phyloP scores from a whole-genome alignment of 2,888 invertebrate genomes.

The Stomorhina lunata region DNA sequence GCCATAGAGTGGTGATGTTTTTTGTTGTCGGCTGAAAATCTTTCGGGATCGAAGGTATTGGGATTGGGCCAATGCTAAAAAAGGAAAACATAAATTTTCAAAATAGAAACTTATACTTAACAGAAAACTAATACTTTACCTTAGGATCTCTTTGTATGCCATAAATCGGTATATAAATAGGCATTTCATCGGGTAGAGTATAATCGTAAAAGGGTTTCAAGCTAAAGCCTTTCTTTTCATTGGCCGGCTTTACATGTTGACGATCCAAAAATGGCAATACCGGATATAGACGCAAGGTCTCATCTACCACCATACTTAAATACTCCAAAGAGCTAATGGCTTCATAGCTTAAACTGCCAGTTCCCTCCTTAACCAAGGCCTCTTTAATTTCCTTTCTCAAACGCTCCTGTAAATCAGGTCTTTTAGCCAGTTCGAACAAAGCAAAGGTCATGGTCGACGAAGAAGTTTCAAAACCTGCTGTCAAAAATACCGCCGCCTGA shows the following conservation, averaged over 20 bases:
- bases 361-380: conserved; percentile 72
- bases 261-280: conserved; percentile 72
- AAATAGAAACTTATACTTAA: not conserved
- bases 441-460: conserved; percentile 79
- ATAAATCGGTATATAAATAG: conserved; percentile 75
- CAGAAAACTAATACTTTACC: conserved; percentile 66
- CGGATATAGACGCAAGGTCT: conserved; percentile 77
- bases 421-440: conserved; percentile 78
- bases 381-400: conserved; percentile 79
- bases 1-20: not conserved
- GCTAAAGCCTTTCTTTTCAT: conserved; percentile 67
- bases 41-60: conserved; percentile 69
- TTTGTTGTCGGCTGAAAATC: conserved; percentile 69
- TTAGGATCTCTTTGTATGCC: conserved; percentile 76
- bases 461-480: conserved; percentile 77
- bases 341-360: conserved; percentile 79
- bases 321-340: conserved; percentile 78
- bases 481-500: conserved; percentile 76
- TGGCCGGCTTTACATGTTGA: conserved; percentile 3
- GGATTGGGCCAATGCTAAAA: conserved; percentile 69
- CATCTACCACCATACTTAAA: conserved; percentile 79
- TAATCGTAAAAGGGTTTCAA: conserved; percentile 74
- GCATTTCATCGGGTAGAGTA: conserved; percentile 73
- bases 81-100: conserved; percentile 3
- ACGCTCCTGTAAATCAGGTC: conserved; percentile 78